Conservation (phyloP, 2,797 vertebrate genomes). For the Furcifer pardalis region DNA sequence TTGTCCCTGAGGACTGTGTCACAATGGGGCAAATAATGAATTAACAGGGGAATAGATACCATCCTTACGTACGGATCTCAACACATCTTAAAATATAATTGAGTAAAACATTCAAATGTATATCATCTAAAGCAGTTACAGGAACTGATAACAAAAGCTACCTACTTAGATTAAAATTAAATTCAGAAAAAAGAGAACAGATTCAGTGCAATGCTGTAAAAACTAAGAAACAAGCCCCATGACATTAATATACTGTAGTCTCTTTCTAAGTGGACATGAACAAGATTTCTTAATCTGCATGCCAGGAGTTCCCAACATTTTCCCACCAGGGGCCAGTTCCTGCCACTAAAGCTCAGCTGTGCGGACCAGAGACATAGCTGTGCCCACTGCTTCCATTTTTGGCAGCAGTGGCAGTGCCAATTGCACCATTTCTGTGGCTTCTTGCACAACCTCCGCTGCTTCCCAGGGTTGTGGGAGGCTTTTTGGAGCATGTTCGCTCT, state of each 20-base stretch:
- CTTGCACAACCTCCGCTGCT: too few species aligned
- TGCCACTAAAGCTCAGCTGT: too few species aligned
- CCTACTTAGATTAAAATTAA: not conserved
- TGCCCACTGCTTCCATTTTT: too few species aligned
- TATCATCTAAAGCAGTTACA: not conserved
- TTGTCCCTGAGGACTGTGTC: slow-evolving; percentile 18
- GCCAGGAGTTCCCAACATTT: too few species aligned
- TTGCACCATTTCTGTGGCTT: too few species aligned
- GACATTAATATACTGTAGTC: not conserved
- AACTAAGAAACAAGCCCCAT: not conserved
- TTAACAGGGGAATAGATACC: not conserved
- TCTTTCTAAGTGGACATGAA: not conserved
- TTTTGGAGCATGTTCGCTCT: too few species aligned
- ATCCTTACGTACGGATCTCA: not conserved
- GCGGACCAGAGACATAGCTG: too few species aligned
- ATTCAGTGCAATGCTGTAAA: not conserved
- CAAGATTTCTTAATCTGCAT: not conserved
- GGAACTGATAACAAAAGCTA: not conserved
- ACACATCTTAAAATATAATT: slow-evolving; percentile 27
- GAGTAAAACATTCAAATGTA: not conserved
- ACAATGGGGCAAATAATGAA: slow-evolving; percentile 8
- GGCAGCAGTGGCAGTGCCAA: too few species aligned
- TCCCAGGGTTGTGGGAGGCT: too few species aligned
- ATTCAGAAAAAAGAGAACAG: not conserved
- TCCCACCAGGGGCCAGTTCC: too few species aligned